Conservation (phyloP, 2,113 vertebrate genomes). For the Corydoras maculifer region DNA sequence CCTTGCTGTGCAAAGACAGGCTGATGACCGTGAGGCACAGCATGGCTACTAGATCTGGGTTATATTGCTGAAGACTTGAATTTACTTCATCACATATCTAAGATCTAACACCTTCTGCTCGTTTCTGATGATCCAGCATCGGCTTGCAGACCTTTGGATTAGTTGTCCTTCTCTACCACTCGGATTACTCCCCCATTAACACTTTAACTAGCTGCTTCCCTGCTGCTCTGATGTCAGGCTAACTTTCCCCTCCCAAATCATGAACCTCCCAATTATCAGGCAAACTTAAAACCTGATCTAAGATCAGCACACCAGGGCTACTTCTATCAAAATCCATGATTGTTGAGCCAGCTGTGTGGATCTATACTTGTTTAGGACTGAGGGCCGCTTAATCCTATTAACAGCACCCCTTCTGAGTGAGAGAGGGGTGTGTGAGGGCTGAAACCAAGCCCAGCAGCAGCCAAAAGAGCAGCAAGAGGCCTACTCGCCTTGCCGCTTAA, state of each 20-base stretch:
- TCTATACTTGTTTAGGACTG: conserved; percentile 64
- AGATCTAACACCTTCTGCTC: conserved; percentile 16
- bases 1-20: conserved; percentile 18
- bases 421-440: conserved; percentile 51
- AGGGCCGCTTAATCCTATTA: conserved; percentile 80
- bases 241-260: conserved; percentile 1
- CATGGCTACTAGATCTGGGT: conserved; percentile 22
- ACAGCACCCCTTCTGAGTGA: conserved; percentile 57
- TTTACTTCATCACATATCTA: conserved; percentile 9
- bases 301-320: conserved; percentile 17
- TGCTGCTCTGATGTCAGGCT: conserved; percentile 20
- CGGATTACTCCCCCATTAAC: conserved; percentile 20
- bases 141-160: conserved; percentile 33
- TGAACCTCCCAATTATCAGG: conserved; percentile 6
- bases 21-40: conserved; percentile 21
- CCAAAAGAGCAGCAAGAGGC: conserved; percentile 59
- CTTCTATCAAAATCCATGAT: conserved; percentile 47
- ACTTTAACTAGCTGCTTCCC: background rate
- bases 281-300: conserved; percentile 21
- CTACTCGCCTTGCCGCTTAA: conserved; percentile 67
- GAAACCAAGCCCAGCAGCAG: conserved; percentile 58
- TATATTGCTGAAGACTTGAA: conserved; percentile 1
- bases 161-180: conserved; percentile 35
- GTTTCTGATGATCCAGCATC: conserved; percentile 22
- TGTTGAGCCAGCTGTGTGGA: conserved; percentile 67